These are phyloP conservation scores for Hirtodrosophila duncani DNA, from an alignment of 2,888 invertebrate genomes.

Conservation along the genomic window DNA sequence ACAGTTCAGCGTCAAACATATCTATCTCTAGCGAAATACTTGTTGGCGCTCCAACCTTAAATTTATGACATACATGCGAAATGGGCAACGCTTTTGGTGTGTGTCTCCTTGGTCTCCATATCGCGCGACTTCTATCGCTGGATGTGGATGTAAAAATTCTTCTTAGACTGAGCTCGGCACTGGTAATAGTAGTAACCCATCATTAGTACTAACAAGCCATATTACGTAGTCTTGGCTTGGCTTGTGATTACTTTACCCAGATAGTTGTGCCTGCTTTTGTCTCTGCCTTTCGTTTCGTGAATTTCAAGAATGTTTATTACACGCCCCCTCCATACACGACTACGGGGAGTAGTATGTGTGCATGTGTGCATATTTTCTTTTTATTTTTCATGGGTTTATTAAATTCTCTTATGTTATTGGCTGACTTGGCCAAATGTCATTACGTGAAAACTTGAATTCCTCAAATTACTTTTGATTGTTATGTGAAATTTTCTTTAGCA, in stretches of 20 bases:
- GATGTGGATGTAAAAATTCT: conserved; percentile 62
- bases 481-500: too few relatives aligned
- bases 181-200: conserved; percentile 42
- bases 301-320: conserved; percentile 56
- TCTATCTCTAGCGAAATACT: conserved; percentile 21
- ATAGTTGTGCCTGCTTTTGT: conserved; percentile 54
- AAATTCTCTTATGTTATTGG: conserved; percentile 57
- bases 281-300: conserved; percentile 29
- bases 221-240: conserved; percentile 49
- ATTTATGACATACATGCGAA: conserved; percentile 67
- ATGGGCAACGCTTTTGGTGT: conserved; percentile 35
- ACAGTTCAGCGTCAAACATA: conserved; percentile 14
- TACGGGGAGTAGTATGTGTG: too few relatives aligned
- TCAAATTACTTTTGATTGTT: conserved; percentile 53
- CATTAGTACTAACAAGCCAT: conserved; percentile 71
- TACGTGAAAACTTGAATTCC: conserved; percentile 35
- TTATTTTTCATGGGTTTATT: conserved; percentile 72
- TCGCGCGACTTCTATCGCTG: conserved; percentile 61
- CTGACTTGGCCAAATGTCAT: conserved; percentile 48
- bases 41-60: conserved; percentile 50
- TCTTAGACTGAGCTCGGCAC: conserved; percentile 38
- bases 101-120: conserved; percentile 43
- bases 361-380: conserved; percentile 27
- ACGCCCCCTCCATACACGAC: too few relatives aligned
- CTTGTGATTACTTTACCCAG: conserved; percentile 36